Conservation (phyloP, 1,140 invertebrate genomes). For the Sarcophaga bullata region DNA sequence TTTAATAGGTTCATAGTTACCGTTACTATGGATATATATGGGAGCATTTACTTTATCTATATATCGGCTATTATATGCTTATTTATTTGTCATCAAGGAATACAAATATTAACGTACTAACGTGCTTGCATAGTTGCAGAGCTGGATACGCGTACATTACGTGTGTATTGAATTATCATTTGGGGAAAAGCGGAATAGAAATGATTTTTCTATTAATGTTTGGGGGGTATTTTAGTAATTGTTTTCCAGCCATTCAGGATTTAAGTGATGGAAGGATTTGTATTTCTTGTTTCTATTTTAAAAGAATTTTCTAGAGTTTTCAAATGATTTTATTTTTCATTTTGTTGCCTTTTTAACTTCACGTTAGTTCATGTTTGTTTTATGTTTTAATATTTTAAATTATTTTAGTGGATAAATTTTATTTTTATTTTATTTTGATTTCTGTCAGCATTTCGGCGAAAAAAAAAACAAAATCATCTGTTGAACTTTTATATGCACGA, state of each 20-base stretch:
- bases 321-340: too few relatives aligned
- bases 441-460: neutral
- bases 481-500: neutral
- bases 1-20: slow-evolving; percentile 31
- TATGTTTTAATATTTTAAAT: neutral
- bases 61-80: neutral
- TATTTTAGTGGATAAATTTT: neutral
- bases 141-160: neutral
- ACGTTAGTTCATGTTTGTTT: neutral
- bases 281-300: too few relatives aligned
- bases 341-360: neutral
- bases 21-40: neutral
- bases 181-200: neutral
- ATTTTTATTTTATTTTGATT: neutral
- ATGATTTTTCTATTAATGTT: neutral
- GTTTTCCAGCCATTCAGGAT: neutral
- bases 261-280: neutral
- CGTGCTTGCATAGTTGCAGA: too few relatives aligned
- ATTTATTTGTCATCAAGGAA: slow-evolving; percentile 37
- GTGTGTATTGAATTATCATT: neutral
- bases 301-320: too few relatives aligned
- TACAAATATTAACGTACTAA: neutral
- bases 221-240: neutral
- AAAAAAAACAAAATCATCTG: neutral
- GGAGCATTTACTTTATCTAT: slow-evolving; percentile 7